These are phyloP conservation scores for Acrocephalus scirpaceus DNA, from an alignment of 2,797 vertebrate genomes.

Conservation along the genomic window DNA sequence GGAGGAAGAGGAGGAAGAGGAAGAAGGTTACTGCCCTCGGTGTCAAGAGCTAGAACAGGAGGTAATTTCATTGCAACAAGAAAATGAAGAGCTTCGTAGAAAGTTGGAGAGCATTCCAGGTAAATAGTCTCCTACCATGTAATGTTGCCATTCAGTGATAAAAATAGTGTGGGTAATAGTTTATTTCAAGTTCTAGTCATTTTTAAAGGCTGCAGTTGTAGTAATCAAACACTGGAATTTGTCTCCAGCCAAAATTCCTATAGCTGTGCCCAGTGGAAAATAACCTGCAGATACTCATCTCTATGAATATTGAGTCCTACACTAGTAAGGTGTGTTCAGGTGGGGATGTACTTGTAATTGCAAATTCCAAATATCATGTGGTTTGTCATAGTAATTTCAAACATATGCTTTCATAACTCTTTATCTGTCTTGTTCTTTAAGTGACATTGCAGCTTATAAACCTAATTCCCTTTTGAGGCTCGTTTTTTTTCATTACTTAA, in stretches of 20 bases:
- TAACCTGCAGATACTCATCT: background rate
- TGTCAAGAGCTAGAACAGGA: conserved; percentile 98
- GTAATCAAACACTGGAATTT: background rate
- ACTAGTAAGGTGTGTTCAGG: background rate
- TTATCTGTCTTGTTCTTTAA: background rate
- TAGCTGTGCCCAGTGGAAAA: background rate
- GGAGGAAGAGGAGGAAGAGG: conserved; percentile 92
- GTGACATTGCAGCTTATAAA: background rate
- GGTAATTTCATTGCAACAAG: conserved; percentile 97
- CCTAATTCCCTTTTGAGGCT: background rate
- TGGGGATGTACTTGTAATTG: background rate
- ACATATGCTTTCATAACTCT: background rate
- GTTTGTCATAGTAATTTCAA: background rate
- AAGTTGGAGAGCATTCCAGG: conserved; percentile 95
- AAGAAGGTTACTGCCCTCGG: conserved; percentile 90
- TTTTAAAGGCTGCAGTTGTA: background rate
- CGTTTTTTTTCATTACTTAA: background rate
- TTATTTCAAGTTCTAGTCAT: background rate
- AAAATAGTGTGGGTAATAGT: background rate
- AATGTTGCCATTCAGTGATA: background rate
- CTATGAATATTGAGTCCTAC: background rate
- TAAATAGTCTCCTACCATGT: conserved; percentile 54
- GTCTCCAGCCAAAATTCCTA: background rate
- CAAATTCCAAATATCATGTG: background rate
- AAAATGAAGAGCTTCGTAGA: conserved; percentile 95